Evolutionary conservation across 1,140 invertebrate species (phyloP).

Genomic region (Colletes latitarsis): DNA sequence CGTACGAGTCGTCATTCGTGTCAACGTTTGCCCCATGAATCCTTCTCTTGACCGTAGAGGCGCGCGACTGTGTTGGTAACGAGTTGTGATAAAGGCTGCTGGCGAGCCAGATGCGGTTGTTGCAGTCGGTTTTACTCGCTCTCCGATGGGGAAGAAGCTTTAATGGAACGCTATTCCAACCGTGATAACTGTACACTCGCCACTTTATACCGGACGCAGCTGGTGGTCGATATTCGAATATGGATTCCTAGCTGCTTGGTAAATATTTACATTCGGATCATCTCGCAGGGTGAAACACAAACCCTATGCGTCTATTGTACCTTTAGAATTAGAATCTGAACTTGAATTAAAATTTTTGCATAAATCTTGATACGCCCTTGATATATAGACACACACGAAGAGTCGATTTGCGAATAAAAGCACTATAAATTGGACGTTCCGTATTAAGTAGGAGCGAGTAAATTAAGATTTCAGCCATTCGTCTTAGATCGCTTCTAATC

Average conservation of each 20-base stretch:
- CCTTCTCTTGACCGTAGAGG: constrained; percentile 36
- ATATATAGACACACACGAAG: no score
- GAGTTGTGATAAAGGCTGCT: constrained; percentile 25
- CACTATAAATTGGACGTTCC: no score
- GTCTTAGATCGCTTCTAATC: no score
- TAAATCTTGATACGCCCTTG: no score
- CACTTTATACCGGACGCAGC: neutral
- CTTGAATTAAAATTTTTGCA: no score
- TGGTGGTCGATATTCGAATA: neutral
- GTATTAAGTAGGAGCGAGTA: no score
- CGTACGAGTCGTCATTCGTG: constrained; percentile 78
- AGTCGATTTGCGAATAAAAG: no score
- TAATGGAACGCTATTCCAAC: neutral
- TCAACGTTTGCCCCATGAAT: constrained; percentile 65
- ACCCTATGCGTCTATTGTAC: no score
- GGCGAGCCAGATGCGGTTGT: neutral
- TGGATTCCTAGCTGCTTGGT: no score
- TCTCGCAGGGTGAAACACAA: no score
- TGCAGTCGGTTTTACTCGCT: neutral
- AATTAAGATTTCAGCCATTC: no score
- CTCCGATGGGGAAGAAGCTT: neutral
- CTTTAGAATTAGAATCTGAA: no score
- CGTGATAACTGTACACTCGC: neutral
- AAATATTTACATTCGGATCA: neutral
- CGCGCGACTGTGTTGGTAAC: constrained; percentile 30